These are phyloP conservation scores for Hetaerina titia DNA, from an alignment of 2,888 invertebrate genomes.

Conservation along the genomic window DNA sequence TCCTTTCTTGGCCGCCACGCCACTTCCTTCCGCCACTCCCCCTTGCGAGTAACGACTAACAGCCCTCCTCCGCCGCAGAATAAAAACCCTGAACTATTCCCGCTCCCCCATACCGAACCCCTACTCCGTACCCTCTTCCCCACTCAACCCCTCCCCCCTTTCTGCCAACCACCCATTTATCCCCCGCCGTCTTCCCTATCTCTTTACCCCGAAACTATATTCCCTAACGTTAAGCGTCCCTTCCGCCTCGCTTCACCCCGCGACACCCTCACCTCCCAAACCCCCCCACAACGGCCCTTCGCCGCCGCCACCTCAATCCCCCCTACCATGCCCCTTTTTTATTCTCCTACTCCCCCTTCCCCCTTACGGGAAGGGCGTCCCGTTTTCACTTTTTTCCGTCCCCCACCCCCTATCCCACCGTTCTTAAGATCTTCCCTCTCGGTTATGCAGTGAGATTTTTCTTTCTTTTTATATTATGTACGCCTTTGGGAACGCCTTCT, in stretches of 20 bases:
- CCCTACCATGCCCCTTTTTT: not conserved
- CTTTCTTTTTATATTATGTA: not conserved
- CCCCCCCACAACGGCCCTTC: too few relatives aligned
- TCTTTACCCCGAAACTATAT: not conserved
- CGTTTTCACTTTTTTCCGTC: not conserved
- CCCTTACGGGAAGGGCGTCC: not conserved
- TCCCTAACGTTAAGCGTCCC: not conserved
- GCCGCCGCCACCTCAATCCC: not conserved
- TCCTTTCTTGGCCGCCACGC: not conserved
- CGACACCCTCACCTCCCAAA: too few relatives aligned
- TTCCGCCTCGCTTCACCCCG: not conserved
- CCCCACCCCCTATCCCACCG: not conserved
- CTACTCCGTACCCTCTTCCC: not conserved
- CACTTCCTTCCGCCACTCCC: slow-evolving; percentile 45
- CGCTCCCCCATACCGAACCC: not conserved
- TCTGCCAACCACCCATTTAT: too few relatives aligned
- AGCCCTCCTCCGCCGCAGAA: not conserved
- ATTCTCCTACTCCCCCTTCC: not conserved
- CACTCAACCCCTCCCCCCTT: not conserved
- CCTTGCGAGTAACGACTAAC: slow-evolving; percentile 49
- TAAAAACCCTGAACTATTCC: not conserved
- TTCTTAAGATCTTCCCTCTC: not conserved
- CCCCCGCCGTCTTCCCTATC: not conserved
- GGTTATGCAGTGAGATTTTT: slow-evolving; percentile 23
- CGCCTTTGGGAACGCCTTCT: not conserved